Conservation (phyloP, 2,888 invertebrate species). For the Anthrax anthrax region DNA sequence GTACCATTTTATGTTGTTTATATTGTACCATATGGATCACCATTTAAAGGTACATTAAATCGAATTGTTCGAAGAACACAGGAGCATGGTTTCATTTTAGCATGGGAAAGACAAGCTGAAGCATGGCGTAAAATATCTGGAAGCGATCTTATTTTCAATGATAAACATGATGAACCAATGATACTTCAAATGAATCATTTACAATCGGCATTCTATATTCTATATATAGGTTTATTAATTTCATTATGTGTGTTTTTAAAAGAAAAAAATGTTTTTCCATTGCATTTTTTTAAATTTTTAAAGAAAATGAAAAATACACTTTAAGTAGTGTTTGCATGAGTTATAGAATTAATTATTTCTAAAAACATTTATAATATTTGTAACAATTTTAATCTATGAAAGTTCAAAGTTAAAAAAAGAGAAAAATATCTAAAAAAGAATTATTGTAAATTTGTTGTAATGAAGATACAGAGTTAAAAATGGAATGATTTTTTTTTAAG, state of each 20-base stretch:
- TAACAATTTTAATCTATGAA: too few species aligned
- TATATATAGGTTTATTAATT: conserved; percentile 20
- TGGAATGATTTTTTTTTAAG: too few species aligned
- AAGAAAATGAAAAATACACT: too few species aligned
- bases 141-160: background rate
- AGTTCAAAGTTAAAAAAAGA: too few species aligned
- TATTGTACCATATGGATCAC: conserved; percentile 43
- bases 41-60: conserved; percentile 38
- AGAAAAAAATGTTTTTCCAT: too few species aligned
- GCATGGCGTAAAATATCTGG: background rate
- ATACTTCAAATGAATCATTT: conserved; percentile 24
- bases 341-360: too few species aligned
- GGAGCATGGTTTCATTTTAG: conserved; percentile 39
- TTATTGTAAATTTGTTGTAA: too few species aligned
- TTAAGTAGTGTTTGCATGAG: too few species aligned
- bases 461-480: too few species aligned
- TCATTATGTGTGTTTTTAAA: conserved; percentile 9
- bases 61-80: conserved; percentile 35
- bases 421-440: too few species aligned
- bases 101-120: conserved; percentile 23
- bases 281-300: too few species aligned
- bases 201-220: conserved; percentile 25
- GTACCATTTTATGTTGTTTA: conserved; percentile 42
- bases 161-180: background rate
- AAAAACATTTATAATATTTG: too few species aligned